Evolutionary conservation across 2,113 vertebrate genomes (phyloP).

Genomic region (Athene noctua): DNA sequence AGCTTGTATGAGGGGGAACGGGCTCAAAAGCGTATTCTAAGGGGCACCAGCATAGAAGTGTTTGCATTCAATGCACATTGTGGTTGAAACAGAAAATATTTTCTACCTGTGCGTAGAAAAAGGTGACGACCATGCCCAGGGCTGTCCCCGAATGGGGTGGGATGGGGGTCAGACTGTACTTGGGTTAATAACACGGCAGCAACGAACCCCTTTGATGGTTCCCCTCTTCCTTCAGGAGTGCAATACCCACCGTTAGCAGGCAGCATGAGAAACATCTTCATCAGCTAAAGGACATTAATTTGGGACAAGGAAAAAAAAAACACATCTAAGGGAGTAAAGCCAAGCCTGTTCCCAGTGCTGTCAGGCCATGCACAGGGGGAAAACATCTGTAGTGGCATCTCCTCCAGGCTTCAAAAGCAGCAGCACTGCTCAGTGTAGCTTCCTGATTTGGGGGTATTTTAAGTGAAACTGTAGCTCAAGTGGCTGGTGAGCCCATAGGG

Average conservation of each 20-base stretch:
- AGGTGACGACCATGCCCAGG: neutral
- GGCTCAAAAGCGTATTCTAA: neutral
- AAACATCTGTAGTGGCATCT: neutral
- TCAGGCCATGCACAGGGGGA: accelerated
- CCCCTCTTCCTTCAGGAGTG: neutral
- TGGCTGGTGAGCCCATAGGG: neutral
- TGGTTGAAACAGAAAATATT: neutral
- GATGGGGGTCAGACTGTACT: neutral
- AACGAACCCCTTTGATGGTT: neutral
- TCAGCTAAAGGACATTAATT: neutral
- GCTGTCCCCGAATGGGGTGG: neutral
- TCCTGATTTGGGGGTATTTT: neutral
- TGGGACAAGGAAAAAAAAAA: neutral
- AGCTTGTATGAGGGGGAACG: neutral
- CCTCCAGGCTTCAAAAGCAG: accelerated
- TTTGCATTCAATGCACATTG: neutral
- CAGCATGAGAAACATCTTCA: neutral
- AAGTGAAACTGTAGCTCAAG: neutral
- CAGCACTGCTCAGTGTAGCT: accelerated
- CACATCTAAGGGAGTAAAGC: neutral
- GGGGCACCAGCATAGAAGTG: neutral
- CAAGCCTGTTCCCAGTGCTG: accelerated
- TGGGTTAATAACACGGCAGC: neutral
- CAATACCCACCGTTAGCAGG: neutral
- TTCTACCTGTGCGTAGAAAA: accelerated